Conservation (phyloP, 1,140 invertebrate genomes). For the Monochamus saltuarius region DNA sequence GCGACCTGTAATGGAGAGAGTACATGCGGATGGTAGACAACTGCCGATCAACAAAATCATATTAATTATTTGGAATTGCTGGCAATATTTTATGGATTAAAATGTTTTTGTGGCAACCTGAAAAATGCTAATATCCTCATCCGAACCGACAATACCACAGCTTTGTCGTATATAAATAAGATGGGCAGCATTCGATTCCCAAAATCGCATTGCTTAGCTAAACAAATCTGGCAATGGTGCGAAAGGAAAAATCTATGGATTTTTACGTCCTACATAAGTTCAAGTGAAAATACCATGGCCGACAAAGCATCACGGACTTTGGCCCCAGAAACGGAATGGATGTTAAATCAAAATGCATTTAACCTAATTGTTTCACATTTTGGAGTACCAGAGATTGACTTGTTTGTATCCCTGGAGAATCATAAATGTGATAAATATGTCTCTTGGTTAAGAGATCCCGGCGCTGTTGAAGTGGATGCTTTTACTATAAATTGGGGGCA, state of each 20-base stretch:
- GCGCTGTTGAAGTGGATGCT: constrained; percentile 16
- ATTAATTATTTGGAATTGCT: too few species aligned
- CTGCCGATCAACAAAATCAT: too few species aligned
- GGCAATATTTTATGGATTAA: too few species aligned
- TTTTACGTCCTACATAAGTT: not conserved
- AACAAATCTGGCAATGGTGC: constrained; percentile 1
- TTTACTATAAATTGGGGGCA: constrained; percentile 19
- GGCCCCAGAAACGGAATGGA: not conserved
- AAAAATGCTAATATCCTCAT: too few species aligned
- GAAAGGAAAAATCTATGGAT: not conserved
- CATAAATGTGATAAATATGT: constrained; percentile 23
- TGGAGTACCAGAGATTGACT: constrained; percentile 18
- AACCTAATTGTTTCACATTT: not conserved
- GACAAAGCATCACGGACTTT: not conserved
- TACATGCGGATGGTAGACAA: too few species aligned
- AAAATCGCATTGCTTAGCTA: not conserved
- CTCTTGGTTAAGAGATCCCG: constrained; percentile 11
- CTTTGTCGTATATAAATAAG: too few species aligned
- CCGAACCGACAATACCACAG: too few species aligned
- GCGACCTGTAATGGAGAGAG: too few species aligned
- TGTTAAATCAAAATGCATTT: not conserved
- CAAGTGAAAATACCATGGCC: not conserved
- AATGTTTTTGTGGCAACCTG: too few species aligned
- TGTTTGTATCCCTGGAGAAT: constrained; percentile 22
- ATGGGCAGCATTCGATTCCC: too few species aligned